Conservation (phyloP, 2,113 vertebrate genomes). For the Neopipo cinnamomea region DNA sequence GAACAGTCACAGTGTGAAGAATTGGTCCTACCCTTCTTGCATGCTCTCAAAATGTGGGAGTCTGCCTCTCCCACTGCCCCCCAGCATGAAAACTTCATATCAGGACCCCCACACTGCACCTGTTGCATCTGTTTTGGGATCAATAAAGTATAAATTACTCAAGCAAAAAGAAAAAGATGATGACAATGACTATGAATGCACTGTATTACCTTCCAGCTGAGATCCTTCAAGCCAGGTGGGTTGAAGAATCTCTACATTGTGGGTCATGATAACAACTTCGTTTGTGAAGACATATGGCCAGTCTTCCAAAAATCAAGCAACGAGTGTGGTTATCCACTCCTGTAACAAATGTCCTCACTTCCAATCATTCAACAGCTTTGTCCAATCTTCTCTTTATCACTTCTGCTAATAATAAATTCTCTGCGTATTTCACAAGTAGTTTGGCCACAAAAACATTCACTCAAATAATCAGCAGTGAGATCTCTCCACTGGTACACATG, state of each 20-base stretch:
- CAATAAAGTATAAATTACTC: neutral
- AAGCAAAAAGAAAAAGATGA: neutral
- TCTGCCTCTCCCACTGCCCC: neutral
- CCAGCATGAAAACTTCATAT: neutral
- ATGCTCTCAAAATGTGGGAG: neutral
- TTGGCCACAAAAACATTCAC: conserved; percentile 7
- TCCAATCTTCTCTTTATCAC: neutral
- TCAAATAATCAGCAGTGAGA: conserved; percentile 34
- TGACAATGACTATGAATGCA: neutral
- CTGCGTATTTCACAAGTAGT: neutral
- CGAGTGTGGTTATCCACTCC: neutral
- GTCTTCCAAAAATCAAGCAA: neutral
- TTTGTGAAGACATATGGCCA: neutral
- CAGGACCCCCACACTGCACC: neutral
- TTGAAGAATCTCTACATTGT: neutral
- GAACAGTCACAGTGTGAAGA: neutral
- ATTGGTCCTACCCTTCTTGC: neutral
- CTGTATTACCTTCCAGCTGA: neutral
- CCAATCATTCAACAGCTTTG: neutral
- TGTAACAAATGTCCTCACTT: neutral
- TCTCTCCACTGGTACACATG: neutral
- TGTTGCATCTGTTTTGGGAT: neutral
- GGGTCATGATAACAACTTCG: neutral
- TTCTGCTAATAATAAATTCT: neutral
- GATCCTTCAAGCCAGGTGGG: neutral